Evolutionary conservation across 2,888 invertebrate species (phyloP).

Genomic region (Tetramorium bicarinatum): DNA sequence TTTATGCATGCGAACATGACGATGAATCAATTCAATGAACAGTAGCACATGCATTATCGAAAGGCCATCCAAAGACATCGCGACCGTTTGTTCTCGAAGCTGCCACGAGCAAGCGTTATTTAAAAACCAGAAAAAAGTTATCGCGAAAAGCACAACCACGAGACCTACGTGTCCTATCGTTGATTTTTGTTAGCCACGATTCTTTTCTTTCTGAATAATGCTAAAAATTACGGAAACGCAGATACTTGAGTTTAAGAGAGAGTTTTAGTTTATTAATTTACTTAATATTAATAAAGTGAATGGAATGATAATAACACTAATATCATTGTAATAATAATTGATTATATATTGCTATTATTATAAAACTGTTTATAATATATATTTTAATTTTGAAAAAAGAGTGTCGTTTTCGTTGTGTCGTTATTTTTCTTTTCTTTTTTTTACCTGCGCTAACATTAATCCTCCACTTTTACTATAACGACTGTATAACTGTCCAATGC

Average conservation of each 20-base stretch:
- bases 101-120: slow-evolving; percentile 41
- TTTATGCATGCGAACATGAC: slow-evolving; percentile 32
- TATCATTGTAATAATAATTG: slow-evolving; percentile 85
- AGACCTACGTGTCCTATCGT: slow-evolving; percentile 69
- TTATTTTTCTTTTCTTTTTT: slow-evolving; percentile 33
- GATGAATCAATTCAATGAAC: slow-evolving; percentile 8
- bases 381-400: slow-evolving; percentile 84
- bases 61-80: slow-evolving; percentile 35
- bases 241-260: slow-evolving; percentile 72
- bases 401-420: slow-evolving; percentile 78
- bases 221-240: slow-evolving; percentile 62
- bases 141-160: slow-evolving; percentile 65
- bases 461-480: slow-evolving; percentile 41
- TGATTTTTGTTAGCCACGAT: slow-evolving; percentile 70
- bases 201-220: slow-evolving; percentile 49
- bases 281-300: slow-evolving; percentile 83
- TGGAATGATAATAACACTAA: slow-evolving; percentile 84
- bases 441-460: slow-evolving; percentile 53
- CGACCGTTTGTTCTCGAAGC: slow-evolving; percentile 38
- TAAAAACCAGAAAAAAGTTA: slow-evolving; percentile 45
- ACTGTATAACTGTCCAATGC: slow-evolving; percentile 54
- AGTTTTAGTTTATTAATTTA: slow-evolving; percentile 84
- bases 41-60: slow-evolving; percentile 18
- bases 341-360: slow-evolving; percentile 85
- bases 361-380: slow-evolving; percentile 86